Conservation (phyloP, 2,113 vertebrate species). For the Scopus umbretta region DNA sequence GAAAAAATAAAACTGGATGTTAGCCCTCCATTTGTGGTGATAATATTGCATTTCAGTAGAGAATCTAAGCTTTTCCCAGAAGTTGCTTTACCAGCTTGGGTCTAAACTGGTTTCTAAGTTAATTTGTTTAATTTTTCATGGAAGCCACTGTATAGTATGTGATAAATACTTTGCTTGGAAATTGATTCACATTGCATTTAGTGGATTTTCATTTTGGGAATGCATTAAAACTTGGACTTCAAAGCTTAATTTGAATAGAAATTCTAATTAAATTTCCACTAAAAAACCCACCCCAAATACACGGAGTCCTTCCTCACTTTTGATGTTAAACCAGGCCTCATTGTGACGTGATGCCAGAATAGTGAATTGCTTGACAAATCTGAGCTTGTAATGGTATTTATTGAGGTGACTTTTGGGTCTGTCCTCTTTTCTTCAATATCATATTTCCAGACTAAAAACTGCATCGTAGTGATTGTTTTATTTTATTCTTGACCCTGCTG, state of each 20-base stretch:
- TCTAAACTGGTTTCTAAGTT: neutral
- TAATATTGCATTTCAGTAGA: neutral
- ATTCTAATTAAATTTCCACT: neutral
- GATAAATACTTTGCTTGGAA: neutral
- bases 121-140: neutral
- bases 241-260: neutral
- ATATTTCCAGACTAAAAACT: neutral
- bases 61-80: neutral
- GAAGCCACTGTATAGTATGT: neutral
- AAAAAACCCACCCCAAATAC: neutral
- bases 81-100: neutral
- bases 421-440: neutral
- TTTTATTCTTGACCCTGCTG: neutral
- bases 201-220: neutral
- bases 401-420: neutral
- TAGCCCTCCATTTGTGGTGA: neutral
- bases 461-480: accelerated
- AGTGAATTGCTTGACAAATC: neutral
- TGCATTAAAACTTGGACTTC: neutral
- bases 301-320: neutral
- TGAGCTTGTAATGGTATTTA: neutral
- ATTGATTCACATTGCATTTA: neutral
- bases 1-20: neutral
- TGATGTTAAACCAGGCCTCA: neutral
- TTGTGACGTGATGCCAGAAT: neutral